Conservation (phyloP, 2,113 vertebrate genomes). For the Vicugna pacos region DNA sequence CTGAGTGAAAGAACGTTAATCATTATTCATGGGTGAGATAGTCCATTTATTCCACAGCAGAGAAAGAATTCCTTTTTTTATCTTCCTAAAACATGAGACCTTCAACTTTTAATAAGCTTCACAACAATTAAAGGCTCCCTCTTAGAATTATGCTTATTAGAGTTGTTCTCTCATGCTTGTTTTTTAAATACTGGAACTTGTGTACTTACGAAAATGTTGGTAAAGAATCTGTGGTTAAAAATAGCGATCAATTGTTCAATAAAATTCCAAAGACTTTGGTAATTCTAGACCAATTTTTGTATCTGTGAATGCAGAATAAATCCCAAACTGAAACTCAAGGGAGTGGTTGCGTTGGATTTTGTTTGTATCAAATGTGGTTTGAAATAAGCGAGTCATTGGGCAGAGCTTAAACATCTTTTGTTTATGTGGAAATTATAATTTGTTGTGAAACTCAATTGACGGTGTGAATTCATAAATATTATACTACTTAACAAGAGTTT, state of each 20-base stretch:
- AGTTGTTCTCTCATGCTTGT: background rate
- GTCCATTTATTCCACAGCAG: slow-evolving; percentile 83
- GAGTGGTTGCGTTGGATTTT: background rate
- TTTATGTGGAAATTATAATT: slow-evolving; percentile 40
- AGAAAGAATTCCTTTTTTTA: slow-evolving; percentile 81
- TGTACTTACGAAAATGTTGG: slow-evolving; percentile 37
- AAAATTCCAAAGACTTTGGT: slow-evolving; percentile 20
- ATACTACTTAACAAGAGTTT: background rate
- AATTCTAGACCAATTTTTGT: background rate
- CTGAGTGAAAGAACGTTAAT: slow-evolving; percentile 84
- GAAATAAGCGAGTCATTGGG: background rate
- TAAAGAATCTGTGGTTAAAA: slow-evolving; percentile 18
- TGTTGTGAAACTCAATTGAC: slow-evolving; percentile 34
- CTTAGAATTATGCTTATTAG: slow-evolving; percentile 62
- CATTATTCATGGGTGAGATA: slow-evolving; percentile 88
- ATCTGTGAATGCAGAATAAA: background rate
- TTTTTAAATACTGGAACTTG: slow-evolving; percentile 42
- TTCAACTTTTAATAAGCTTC: slow-evolving; percentile 78
- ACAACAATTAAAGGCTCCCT: slow-evolving; percentile 67
- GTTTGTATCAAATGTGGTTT: slow-evolving; percentile 30
- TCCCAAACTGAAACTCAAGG: background rate
- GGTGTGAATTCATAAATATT: background rate
- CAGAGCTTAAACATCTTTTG: background rate
- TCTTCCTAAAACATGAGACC: slow-evolving; percentile 80
- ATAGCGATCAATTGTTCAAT: slow-evolving; percentile 19